phyloP scores from a whole-genome alignment of 30 jellyfish, hydroid and myxozoan species.

The Turritopsis dohrnii region DNA sequence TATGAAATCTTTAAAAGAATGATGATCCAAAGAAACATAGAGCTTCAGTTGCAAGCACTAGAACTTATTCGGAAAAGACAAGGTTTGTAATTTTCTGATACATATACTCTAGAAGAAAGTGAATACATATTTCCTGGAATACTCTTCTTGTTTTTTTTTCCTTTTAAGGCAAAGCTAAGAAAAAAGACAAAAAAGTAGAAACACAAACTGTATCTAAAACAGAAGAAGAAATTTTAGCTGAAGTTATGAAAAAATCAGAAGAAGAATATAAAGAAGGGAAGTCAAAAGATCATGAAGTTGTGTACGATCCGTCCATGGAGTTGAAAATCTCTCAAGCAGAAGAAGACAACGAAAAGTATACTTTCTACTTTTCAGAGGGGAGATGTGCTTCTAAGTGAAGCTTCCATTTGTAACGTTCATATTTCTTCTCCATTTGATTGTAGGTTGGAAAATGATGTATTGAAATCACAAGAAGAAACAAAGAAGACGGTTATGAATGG shows the following conservation, averaged over 20 bases:
- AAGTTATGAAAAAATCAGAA: constrained; percentile 60
- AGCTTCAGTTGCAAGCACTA: constrained; percentile 89
- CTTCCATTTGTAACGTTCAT: not conserved
- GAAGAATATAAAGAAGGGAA: constrained; percentile 66
- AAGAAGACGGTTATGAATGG: constrained; percentile 1
- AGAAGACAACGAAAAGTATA: not conserved
- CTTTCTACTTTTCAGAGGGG: not conserved
- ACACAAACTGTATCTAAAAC: not conserved
- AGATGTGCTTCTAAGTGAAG: not conserved
- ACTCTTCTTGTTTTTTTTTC: not conserved
- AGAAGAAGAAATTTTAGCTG: constrained; percentile 69
- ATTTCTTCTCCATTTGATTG: not conserved
- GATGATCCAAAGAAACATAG: constrained; percentile 95
- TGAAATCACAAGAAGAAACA: constrained; percentile 6
- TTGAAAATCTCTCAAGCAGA: constrained; percentile 1
- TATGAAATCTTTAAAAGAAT: constrained; percentile 80
- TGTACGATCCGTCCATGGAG: constrained; percentile 7
- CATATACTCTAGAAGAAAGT: not conserved
- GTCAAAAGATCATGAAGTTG: constrained; percentile 20
- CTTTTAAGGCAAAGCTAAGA: constrained; percentile 8
- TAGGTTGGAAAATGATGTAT: not conserved
- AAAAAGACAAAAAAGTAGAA: constrained; percentile 6
- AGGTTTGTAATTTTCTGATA: constrained; percentile 17
- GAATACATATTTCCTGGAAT: not conserved
- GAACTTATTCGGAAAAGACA: constrained; percentile 73